Percentiles rank a stretch among this genome's conserved stretches.
These are phyloP conservation scores for Drosophila cyrtoloma DNA, from an alignment of 2,888 invertebrate genomes.

Conservation along the genomic window DNA sequence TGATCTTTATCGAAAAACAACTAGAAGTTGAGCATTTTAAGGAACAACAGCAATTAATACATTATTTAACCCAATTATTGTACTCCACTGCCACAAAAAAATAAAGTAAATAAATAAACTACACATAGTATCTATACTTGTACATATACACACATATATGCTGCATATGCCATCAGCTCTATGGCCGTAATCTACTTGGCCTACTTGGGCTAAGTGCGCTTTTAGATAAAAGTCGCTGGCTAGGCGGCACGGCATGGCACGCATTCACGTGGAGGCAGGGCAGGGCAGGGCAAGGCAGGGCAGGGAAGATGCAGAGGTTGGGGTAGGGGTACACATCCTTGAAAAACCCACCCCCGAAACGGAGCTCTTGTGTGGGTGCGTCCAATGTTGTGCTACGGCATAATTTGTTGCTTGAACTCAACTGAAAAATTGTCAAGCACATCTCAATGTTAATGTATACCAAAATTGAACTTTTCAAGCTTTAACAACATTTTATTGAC, in stretches of 20 bases:
- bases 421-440: conserved; percentile 81
- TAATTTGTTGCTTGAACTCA: conserved; percentile 80
- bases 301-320: not conserved
- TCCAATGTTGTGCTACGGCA: conserved; percentile 78
- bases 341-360: conserved; percentile 44
- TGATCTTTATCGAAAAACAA: not conserved
- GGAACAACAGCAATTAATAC: conserved; percentile 12
- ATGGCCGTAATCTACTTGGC: conserved; percentile 75
- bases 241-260: conserved; percentile 44
- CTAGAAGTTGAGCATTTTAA: not conserved
- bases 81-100: conserved; percentile 6
- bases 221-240: conserved; percentile 79
- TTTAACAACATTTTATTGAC: conserved; percentile 75
- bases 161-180: conserved; percentile 50
- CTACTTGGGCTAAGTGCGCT: conserved; percentile 80
- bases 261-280: not conserved
- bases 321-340: conserved; percentile 48
- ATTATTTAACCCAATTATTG: conserved; percentile 39
- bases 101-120: conserved; percentile 2
- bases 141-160: not conserved
- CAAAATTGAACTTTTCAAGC: conserved; percentile 80
- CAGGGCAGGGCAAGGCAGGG: not conserved
- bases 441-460: conserved; percentile 73
- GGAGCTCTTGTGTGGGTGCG: conserved; percentile 53
- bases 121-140: conserved; percentile 13